phyloP scores from a whole-genome alignment of 2,113 vertebrate genomes.

The Ceyx margarethae region DNA sequence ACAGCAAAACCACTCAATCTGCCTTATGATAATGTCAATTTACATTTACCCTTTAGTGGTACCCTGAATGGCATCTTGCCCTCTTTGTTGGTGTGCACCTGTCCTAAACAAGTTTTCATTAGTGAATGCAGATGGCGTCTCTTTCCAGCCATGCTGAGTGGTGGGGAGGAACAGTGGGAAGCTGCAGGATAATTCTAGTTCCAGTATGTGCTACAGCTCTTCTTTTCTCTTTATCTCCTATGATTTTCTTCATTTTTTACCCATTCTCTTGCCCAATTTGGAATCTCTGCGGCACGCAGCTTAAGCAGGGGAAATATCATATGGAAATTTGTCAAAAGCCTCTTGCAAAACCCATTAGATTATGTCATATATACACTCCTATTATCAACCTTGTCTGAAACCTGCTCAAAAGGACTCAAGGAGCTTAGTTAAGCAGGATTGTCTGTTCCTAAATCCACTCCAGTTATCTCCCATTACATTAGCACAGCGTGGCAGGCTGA shows the following conservation, averaged over 20 bases:
- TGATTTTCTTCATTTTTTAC: background rate
- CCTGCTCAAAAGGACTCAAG: constrained; percentile 8
- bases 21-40: background rate
- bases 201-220: background rate
- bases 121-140: constrained; percentile 54
- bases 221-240: constrained; percentile 10
- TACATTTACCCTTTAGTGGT: constrained; percentile 42
- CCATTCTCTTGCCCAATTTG: constrained; percentile 6
- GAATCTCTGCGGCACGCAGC: background rate
- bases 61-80: constrained; percentile 30
- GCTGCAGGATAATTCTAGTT: constrained; percentile 20
- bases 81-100: constrained; percentile 27
- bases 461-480: constrained; percentile 13
- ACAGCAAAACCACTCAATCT: constrained; percentile 36
- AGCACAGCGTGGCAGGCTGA: background rate
- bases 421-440: constrained; percentile 51
- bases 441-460: constrained; percentile 23
- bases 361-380: constrained; percentile 21
- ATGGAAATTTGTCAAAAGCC: constrained; percentile 58
- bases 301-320: constrained; percentile 27
- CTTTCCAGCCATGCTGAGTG: background rate
- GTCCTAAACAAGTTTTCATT: constrained; percentile 61
- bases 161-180: constrained; percentile 32
- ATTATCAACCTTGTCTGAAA: constrained; percentile 40
- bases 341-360: constrained; percentile 57